Evolutionary conservation across 2,113 vertebrate genomes (phyloP).

Genomic region (Aphyosemion australe): DNA sequence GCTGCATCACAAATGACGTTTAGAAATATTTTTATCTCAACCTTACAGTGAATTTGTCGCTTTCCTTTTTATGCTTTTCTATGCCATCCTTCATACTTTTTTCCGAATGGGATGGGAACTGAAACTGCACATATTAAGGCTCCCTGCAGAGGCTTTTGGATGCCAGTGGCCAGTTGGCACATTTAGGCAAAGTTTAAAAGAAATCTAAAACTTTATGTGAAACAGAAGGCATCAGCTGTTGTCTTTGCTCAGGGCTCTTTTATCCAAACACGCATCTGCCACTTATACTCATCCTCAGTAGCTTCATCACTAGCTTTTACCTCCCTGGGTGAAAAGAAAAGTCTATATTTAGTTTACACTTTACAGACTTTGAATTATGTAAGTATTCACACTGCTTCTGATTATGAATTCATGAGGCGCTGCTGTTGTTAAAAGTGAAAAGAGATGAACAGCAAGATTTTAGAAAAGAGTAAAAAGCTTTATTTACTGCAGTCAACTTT

Average conservation of each 20-base stretch:
- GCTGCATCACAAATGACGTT: no score
- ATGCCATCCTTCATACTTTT: neutral
- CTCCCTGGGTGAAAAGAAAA: neutral
- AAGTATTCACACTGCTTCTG: neutral
- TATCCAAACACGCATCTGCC: conserved; percentile 11
- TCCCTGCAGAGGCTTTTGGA: conserved; percentile 61
- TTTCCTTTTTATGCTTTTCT: neutral
- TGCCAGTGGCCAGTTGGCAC: conserved; percentile 34
- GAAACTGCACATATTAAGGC: conserved; percentile 47
- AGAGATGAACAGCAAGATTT: neutral
- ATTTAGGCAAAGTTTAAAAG: no score
- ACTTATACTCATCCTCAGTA: conserved; percentile 5
- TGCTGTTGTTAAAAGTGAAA: conserved; percentile 16
- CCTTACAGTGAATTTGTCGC: no score
- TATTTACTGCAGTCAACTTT: neutral
- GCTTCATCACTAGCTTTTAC: neutral
- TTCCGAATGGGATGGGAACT: conserved; percentile 34
- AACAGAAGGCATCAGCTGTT: conserved; percentile 6
- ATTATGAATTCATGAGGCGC: conserved; percentile 25
- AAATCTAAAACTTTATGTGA: conserved; percentile 8
- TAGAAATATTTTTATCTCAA: no score
- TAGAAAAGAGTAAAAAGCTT: neutral
- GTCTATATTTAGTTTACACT: neutral
- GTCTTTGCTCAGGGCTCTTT: conserved; percentile 3
- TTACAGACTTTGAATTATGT: neutral